Base-by-base conservation (phyloP, 1,140 invertebrate species). In the Drosophila azteca region DNA sequence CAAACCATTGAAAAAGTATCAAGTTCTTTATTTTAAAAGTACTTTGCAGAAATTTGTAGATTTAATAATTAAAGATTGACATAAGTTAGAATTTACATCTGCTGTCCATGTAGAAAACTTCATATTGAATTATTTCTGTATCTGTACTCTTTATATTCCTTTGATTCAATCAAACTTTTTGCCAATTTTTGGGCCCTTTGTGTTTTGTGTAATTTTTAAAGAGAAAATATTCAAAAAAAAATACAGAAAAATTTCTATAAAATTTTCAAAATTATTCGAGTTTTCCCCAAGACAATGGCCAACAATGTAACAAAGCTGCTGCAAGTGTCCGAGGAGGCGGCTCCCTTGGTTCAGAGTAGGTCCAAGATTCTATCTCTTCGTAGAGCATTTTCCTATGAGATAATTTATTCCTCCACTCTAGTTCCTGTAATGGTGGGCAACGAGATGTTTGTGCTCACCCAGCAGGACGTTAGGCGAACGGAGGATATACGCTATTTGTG, bases 401-500 rank as follows among this genome's bases (percentile, higher is more conserved):
- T 5, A 3, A 48, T 13, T 9, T 48, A 4, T 24, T 13, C 6
- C 29, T 17, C 5, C 6, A 17, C 46, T 11, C 5, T 15, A 90
- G 90, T 80, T 6, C 77, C 87, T 1, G 6, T 81, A 2, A 7
- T 88, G 3, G 64, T 90, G 26, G 85, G 77, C 1, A 88, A 84
- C 39, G 74, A 90, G n/a, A 8, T 54, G 44, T 79, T 52, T 15
- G 11, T 81, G 11, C 26, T 90, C 1, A 84, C 65, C 1, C 90
- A 91, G 26, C 89, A 91, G 54, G 85, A 91, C 35, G 44, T 90
- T 0, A 63, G 82, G 1, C 75, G 75, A 20, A 55, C 77, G 13
- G 85, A 90, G 49, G 82, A 91, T 39, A 69, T 55, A 0, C 67
- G 90, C 3, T 6, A 67, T 6, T 22, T 90, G 2, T 71, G 41